Evolutionary conservation across 2,797 vertebrate genomes (phyloP).

Genomic region (Acropternis orthonyx): DNA sequence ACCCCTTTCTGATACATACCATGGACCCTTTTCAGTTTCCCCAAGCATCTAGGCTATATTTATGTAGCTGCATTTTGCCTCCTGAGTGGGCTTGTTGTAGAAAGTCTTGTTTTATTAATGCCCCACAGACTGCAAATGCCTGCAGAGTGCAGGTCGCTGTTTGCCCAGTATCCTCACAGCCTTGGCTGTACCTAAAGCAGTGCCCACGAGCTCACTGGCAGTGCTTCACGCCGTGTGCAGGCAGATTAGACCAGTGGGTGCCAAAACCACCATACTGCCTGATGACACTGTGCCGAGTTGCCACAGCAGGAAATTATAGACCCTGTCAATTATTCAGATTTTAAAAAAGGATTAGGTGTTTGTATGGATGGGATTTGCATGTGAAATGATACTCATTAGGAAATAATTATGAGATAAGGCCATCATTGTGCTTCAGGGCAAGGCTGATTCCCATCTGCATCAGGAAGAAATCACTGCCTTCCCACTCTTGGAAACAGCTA

Average conservation of each 20-base stretch:
- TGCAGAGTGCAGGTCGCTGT: not conserved
- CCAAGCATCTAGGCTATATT: not conserved
- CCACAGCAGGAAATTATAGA: slow-evolving; percentile 41
- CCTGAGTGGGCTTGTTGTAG: not conserved
- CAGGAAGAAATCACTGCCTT: not conserved
- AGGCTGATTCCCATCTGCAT: slow-evolving; percentile 12
- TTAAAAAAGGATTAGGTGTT: slow-evolving; percentile 28
- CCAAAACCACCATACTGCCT: not conserved
- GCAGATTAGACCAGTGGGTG: not conserved
- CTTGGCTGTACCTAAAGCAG: not conserved
- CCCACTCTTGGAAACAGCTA: not conserved
- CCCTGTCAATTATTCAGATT: not conserved
- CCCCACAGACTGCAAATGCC: not conserved
- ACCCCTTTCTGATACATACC: not conserved
- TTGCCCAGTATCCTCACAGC: not conserved
- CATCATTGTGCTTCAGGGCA: not conserved
- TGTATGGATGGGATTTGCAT: slow-evolving; percentile 39
- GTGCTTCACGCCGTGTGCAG: not conserved
- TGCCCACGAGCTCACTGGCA: not conserved
- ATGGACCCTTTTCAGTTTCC: not conserved
- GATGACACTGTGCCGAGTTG: not conserved
- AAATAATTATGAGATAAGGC: slow-evolving; percentile 41
- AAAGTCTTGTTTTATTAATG: not conserved
- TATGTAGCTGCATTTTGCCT: not conserved
- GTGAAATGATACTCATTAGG: slow-evolving; percentile 43